Base-by-base conservation (phyloP, 2,888 invertebrate genomes). In the Chloroclysta siterata region DNA sequence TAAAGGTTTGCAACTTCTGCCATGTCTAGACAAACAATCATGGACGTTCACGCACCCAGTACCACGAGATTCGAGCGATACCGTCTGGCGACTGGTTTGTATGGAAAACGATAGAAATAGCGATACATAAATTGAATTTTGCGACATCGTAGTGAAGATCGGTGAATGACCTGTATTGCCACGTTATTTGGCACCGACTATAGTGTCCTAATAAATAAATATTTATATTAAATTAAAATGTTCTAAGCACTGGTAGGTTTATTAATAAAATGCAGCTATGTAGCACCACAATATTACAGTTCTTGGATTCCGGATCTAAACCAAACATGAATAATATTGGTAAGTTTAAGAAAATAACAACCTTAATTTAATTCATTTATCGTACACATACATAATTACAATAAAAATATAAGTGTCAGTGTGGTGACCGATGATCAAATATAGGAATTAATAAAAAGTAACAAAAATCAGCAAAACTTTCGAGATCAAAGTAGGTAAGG, bases 201-300 rank as follows among this genome's bases (percentile, higher is more conserved):
- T 13, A 13, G 13, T 22, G 22, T 22, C 11, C 41, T 11, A 41
- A 42, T 14, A 14, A n/a, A 42, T 42, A 14, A 14, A 15, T 15
- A 42, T 15, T 17, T 46, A 50, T 33, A 14, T 29, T 50, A 14
- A 50, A 29, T 14, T 50, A 29, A 29, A 50, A 33, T 14, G 29
- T 3, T 33, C 28, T 50, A 51, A 33, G 13, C 28, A 46, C 39
- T 46, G 53, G 47, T 60, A 48, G 36, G 17, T 36, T 13, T 42
- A 48, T 33, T 48, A 47, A n/a, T 36, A 52, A 33, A 60, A 60
- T 60, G 54, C 54, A 55, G 54, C 33, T 47, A 42, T 42, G 1
- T 58, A 65, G 65, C 65, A 65, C 65, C 65, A 58, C 51, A 62
- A 42, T 54, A 54, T 28, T 58, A 51, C 51, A 51, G 39, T 57